These are phyloP conservation scores for Albula goreensis DNA, from an alignment of 2,113 vertebrate species.

Conservation along the genomic window DNA sequence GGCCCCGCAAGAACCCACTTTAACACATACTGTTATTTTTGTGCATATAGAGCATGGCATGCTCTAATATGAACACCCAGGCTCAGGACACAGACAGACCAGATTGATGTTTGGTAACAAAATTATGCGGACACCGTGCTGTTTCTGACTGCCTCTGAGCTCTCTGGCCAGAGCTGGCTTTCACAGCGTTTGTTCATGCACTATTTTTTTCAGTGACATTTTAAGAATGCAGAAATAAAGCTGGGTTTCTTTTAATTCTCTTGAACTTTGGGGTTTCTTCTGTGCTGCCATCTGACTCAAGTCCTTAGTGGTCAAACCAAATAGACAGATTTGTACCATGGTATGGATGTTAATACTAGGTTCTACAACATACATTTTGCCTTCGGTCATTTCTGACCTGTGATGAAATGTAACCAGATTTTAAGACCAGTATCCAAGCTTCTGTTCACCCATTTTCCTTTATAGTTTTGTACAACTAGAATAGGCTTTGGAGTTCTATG, in stretches of 20 bases:
- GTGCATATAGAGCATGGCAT: not conserved
- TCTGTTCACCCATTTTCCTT: too few species aligned
- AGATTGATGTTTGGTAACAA: not conserved
- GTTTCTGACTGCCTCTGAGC: not conserved
- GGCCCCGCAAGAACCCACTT: not conserved
- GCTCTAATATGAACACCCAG: not conserved
- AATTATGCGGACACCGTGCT: conserved; percentile 5
- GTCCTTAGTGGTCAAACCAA: not conserved
- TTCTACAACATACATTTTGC: too few species aligned
- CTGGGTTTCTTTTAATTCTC: not conserved
- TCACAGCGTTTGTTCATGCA: not conserved
- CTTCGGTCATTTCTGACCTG: too few species aligned
- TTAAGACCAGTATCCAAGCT: too few species aligned
- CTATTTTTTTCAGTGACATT: not conserved
- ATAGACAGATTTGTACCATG: too few species aligned
- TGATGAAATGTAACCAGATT: too few species aligned
- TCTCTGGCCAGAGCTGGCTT: not conserved
- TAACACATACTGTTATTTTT: not conserved
- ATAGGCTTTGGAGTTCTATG: too few species aligned
- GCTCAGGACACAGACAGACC: not conserved
- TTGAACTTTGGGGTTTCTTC: not conserved
- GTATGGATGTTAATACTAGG: too few species aligned
- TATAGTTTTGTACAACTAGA: too few species aligned
- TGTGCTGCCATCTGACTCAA: not conserved
- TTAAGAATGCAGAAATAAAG: not conserved